Evolutionary conservation across 2,888 invertebrate genomes (phyloP), one percentile per base, ranked within the genome.

Genomic region (Mycalesis mineus): DNA sequence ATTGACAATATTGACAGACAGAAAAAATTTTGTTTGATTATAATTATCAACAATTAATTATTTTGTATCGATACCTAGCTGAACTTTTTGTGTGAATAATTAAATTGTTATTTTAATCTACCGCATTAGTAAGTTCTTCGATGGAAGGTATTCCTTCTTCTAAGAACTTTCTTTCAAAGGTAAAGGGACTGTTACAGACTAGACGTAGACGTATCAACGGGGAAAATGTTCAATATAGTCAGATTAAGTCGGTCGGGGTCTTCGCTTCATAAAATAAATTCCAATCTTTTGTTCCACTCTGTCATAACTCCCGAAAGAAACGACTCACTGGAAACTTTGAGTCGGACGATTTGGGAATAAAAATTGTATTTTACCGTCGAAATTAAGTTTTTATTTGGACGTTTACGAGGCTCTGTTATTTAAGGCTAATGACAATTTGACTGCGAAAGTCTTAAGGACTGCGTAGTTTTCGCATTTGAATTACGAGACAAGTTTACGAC

Each of bases 161-260:
- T n/a, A n/a, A n/a, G n/a, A 22, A 5, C 22, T 22, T 22, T 22
- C 41, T 6, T 22, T n/a, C 22, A 42, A 17, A 22, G 22, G 17
- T 7, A 42, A 5, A 42, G 11, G 22, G 22, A 22, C 17, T 4
- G 22, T 17, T 22, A 5, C 41, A 22, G 15, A 40, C 41, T 22
- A n/a, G n/a, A n/a, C n/a, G n/a, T n/a, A n/a, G n/a, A n/a, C n/a
- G n/a, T 75, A 74, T 75, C 74, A 72, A 75, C 69, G 76, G 78
- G 72, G 49, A 53, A 60, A 81, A 81, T 79, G 80, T 79, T 79
- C 82, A 83, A 84, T 85, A 84, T 85, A 81, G 84, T 82, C 81
- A 82, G 67, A 66, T 68, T 69, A 70, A 65, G 67, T 68, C 55
- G 60, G 61, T 64, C 53, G 64, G 57, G 59, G 65, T 61, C 60